These are phyloP conservation scores for Liasis olivaceus DNA, from an alignment of 2,797 vertebrate species.

Conservation along the genomic window DNA sequence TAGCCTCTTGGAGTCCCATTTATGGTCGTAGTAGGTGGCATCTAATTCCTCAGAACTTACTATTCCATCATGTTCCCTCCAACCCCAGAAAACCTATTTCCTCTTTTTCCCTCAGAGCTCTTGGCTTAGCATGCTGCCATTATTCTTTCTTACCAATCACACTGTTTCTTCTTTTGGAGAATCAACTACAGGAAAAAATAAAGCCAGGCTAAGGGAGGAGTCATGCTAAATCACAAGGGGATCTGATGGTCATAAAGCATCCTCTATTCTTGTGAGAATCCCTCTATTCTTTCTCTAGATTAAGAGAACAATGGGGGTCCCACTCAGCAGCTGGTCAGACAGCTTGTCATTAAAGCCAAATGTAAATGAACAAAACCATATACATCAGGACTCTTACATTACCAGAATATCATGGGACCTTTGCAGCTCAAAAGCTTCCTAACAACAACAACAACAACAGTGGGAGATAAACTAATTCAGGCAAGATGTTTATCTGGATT, in stretches of 20 bases:
- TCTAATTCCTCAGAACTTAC: neutral
- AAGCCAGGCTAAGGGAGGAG: neutral
- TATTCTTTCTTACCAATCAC: neutral
- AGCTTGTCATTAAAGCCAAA: slow-evolving; percentile 26
- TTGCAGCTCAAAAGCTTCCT: neutral
- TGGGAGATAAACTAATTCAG: neutral
- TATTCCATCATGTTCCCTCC: neutral
- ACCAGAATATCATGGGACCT: slow-evolving; percentile 6
- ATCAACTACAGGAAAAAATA: neutral
- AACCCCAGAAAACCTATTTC: neutral
- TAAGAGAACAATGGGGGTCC: slow-evolving; percentile 7
- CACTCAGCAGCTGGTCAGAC: neutral
- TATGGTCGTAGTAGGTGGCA: neutral
- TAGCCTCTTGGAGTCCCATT: neutral
- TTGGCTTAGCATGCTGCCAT: neutral
- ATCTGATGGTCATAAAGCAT: neutral
- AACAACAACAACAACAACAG: neutral
- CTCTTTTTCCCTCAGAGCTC: neutral
- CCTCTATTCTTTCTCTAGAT: neutral
- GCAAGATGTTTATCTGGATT: slow-evolving; percentile 1
- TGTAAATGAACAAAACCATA: slow-evolving; percentile 20
- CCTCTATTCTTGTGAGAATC: neutral
- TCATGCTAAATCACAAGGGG: neutral
- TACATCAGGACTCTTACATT: neutral
- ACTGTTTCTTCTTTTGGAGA: neutral